Evolutionary conservation across 2,113 vertebrate genomes (phyloP).

Genomic region (Phrynosoma blainvillii): DNA sequence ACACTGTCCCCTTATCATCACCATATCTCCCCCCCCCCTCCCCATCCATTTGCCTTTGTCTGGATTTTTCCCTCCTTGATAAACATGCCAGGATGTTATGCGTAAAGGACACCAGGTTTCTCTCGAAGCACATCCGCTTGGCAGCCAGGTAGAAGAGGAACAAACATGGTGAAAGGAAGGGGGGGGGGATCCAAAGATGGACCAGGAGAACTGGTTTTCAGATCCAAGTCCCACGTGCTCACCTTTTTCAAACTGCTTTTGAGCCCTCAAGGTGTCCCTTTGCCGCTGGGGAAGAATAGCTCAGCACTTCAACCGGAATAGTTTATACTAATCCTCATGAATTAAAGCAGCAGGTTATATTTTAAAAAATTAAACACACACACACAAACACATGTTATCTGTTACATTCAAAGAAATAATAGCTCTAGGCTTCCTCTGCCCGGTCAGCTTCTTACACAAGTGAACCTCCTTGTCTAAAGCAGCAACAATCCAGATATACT

Average conservation of each 20-base stretch:
- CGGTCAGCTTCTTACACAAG: slow-evolving; percentile 86
- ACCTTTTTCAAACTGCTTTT: slow-evolving; percentile 69
- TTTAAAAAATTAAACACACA: too few species aligned
- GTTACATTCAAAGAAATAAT: slow-evolving; percentile 70
- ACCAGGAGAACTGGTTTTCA: background rate
- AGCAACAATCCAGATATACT: slow-evolving; percentile 95
- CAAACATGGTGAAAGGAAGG: background rate
- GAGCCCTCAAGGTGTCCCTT: slow-evolving; percentile 54
- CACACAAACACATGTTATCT: background rate
- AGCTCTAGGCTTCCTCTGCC: slow-evolving; percentile 83
- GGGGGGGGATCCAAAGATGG: too few species aligned
- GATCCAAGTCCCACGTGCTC: slow-evolving; percentile 47
- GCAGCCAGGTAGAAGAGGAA: slow-evolving; percentile 39
- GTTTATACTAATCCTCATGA: slow-evolving; percentile 28
- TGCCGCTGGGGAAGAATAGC: background rate
- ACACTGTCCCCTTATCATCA: background rate
- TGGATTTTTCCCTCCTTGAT: background rate
- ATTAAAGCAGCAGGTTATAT: background rate
- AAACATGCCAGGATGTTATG: slow-evolving; percentile 38
- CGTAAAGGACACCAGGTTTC: background rate
- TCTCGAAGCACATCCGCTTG: slow-evolving; percentile 44
- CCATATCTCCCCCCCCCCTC: background rate
- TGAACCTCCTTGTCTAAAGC: slow-evolving; percentile 91
- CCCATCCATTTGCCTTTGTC: background rate
- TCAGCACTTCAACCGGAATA: background rate